phyloP scores from a whole-genome alignment of 2,113 vertebrate genomes.

The Myotis yumanensis region DNA sequence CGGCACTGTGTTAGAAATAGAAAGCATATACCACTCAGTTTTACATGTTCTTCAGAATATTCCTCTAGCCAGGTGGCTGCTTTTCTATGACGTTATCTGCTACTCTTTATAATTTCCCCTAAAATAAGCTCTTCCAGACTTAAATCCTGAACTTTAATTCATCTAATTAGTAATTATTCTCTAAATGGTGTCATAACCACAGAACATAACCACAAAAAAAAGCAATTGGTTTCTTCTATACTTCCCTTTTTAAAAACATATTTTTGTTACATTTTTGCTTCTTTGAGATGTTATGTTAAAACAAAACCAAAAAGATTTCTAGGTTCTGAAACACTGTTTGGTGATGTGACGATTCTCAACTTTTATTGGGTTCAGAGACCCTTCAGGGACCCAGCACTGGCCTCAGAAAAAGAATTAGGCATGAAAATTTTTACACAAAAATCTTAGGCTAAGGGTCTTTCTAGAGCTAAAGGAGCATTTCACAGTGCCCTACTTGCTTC shows the following conservation, averaged over 20 bases:
- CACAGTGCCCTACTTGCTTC: not conserved
- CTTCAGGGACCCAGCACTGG: not conserved
- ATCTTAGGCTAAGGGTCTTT: not conserved
- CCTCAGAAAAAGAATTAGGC: not conserved
- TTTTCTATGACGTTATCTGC: not conserved
- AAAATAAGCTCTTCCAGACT: not conserved
- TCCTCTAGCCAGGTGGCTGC: not conserved
- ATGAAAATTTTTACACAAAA: slow-evolving; percentile 37
- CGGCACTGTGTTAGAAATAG: slow-evolving; percentile 43
- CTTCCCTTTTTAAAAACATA: not conserved
- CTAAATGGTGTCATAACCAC: not conserved
- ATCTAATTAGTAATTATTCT: slow-evolving; percentile 15
- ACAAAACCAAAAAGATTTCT: slow-evolving; percentile 11
- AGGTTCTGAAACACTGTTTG: not conserved
- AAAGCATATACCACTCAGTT: slow-evolving; percentile 7
- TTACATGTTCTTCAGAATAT: not conserved
- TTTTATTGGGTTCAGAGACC: not conserved
- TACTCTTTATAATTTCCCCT: not conserved
- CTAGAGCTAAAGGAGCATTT: not conserved
- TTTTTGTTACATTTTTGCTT: slow-evolving; percentile 18
- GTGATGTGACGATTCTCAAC: not conserved
- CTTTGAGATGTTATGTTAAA: not conserved
- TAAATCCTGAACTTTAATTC: not conserved
- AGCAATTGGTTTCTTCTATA: not conserved
- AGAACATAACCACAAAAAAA: not conserved